phyloP scores from a whole-genome alignment of 1,140 invertebrate genomes.

The Muscidifurax raptorellus region DNA sequence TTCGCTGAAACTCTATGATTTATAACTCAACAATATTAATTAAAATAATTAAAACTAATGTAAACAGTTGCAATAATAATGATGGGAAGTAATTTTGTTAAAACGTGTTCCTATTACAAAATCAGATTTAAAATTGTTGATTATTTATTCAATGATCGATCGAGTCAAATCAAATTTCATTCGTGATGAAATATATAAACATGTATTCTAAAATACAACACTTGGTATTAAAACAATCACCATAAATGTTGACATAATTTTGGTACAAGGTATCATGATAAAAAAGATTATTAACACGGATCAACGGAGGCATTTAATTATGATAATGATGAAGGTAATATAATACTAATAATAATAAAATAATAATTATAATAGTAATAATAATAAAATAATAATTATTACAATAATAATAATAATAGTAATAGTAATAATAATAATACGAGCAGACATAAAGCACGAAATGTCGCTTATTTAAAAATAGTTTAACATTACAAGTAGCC shows the following conservation, averaged over 20 bases:
- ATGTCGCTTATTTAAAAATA: conserved; percentile 42
- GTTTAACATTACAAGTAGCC: conserved; percentile 45
- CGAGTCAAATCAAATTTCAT: background rate
- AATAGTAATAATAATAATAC: conserved; percentile 53
- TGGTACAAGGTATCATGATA: conserved; percentile 41
- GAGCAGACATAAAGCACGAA: conserved; percentile 49
- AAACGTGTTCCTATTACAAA: background rate
- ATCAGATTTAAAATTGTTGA: background rate
- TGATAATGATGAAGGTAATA: conserved; percentile 41
- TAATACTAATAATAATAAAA: conserved; percentile 47
- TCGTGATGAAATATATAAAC: background rate
- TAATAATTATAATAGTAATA: conserved; percentile 45
- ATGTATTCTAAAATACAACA: background rate
- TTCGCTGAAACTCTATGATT: background rate
- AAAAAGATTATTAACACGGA: conserved; percentile 51
- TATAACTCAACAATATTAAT: too few species aligned
- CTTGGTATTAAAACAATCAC: conserved; percentile 25
- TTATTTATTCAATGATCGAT: background rate
- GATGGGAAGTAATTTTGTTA: background rate
- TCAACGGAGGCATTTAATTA: conserved; percentile 52
- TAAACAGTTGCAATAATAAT: background rate
- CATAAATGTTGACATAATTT: conserved; percentile 38
- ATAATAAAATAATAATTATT: conserved; percentile 49
- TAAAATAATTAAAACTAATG: background rate
- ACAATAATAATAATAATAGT: conserved; percentile 47